Evolutionary conservation across 2,113 vertebrate species (phyloP).

Genomic region (Entomyzon cyanotis): DNA sequence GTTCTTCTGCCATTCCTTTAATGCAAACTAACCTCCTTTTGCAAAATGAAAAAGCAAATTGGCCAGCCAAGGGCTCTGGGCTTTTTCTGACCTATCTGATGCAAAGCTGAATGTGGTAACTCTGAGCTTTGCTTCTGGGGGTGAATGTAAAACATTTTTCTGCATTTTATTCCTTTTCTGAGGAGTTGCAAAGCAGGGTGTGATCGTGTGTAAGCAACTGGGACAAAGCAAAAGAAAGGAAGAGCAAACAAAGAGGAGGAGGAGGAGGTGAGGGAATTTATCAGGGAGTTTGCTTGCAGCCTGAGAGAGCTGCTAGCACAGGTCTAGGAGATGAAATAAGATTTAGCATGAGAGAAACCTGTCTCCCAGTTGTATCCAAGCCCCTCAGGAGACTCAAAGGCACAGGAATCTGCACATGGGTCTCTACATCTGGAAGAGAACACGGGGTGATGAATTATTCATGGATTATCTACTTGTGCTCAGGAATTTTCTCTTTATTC

Average conservation of each 20-base stretch:
- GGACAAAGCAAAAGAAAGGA: slow-evolving; percentile 15
- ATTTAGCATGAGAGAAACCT: background rate
- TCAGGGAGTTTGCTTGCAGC: background rate
- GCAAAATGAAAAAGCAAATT: background rate
- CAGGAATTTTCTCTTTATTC: slow-evolving; percentile 63
- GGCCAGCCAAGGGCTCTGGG: background rate
- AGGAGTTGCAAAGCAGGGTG: background rate
- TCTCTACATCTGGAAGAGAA: slow-evolving; percentile 65
- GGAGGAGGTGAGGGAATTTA: background rate
- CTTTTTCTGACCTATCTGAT: background rate
- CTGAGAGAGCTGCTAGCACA: background rate
- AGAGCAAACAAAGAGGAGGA: background rate
- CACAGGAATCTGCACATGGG: background rate
- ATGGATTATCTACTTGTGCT: slow-evolving; percentile 38
- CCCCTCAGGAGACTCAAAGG: slow-evolving; percentile 20
- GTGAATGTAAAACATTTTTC: background rate
- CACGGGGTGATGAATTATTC: slow-evolving; percentile 61
- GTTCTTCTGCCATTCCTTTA: background rate
- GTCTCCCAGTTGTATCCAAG: background rate
- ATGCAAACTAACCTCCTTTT: background rate
- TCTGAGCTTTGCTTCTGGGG: background rate
- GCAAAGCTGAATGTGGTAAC: background rate
- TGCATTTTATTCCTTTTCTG: background rate
- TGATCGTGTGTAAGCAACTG: background rate
- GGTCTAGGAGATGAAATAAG: background rate